Base-by-base conservation (phyloP, 1,140 invertebrate genomes). In the Ceratina calcarata region DNA sequence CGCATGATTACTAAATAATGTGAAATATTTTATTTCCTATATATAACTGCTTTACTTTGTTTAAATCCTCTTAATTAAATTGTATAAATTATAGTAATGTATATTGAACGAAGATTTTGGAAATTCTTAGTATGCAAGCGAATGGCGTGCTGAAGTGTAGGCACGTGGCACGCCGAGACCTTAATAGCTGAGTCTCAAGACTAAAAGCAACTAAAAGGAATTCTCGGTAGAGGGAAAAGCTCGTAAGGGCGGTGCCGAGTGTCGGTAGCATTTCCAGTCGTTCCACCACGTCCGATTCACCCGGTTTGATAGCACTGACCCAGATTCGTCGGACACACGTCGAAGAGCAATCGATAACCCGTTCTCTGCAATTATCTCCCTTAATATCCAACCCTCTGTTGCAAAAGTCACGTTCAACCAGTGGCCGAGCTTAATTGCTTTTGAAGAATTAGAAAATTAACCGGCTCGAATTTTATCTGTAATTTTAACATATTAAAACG, bases 121-220 rank as follows among this genome's bases (percentile, higher is more conserved):
- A n/a, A 71, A 58, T 57, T 15, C 32, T 22, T 15, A 37, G 37
- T 12, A 60, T 37, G 68, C 75, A 73, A 37, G 51, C 79, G 71
- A 58, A 20, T 20, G 61, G 57, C 32, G 20, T 45, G 37, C n/a
- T 32, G 72, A 66, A 72, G 75, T 72, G 78, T 22, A 61, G 67
- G 55, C 68, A 82, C 82, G 78, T 81, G 74, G 70, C 70, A 78
- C 57, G 65, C 72, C 55, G 79, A 66, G 20, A 62, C 67, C 72
- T 80, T 76, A 85, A 83, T 83, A 73, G 73, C 55, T 60, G 45
- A 49, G 45, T 70, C 60, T 67, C 67, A 20, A 6, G 37, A 10
- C 37, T 45, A 45, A 45, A 45, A 45, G 37, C 55, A 66, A n/a
- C 64, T 73, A 57, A 64, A 80, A 80, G 78, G 68, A 61, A 78